Percentiles rank a stretch among this genome's conserved stretches.
These are phyloP conservation scores for Musca vetustissima DNA, from an alignment of 1,140 invertebrate species.

Conservation along the genomic window DNA sequence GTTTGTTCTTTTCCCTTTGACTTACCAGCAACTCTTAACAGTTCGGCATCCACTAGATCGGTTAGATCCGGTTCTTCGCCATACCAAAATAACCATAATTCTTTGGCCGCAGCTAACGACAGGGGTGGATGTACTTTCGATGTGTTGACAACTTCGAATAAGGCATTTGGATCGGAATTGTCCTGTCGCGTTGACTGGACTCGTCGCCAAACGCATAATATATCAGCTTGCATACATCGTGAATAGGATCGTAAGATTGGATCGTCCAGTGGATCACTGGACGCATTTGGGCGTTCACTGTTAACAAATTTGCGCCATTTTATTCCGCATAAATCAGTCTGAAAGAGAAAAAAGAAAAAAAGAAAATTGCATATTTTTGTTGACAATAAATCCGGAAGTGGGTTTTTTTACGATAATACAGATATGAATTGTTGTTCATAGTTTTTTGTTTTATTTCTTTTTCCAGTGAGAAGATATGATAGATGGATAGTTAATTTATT, in stretches of 20 bases:
- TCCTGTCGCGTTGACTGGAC: constrained; percentile 64
- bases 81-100: constrained; percentile 99
- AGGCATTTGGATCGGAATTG: constrained; percentile 50
- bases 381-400: no score
- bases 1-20: neutral
- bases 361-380: no score
- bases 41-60: constrained; percentile 77
- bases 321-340: constrained; percentile 98
- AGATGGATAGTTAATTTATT: no score
- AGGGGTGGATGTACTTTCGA: constrained; percentile 63
- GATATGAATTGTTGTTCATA: no score
- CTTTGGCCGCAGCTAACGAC: constrained; percentile 81
- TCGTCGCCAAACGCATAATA: constrained; percentile 94
- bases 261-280: constrained; percentile 79
- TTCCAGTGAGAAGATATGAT: no score
- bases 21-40: constrained; percentile 73
- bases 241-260: constrained; percentile 91
- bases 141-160: constrained; percentile 53
- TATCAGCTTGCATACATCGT: constrained; percentile 89
- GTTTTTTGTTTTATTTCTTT: no score
- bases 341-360: constrained; percentile 34
- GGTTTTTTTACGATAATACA: no score
- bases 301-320: constrained; percentile 96
- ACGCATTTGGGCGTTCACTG: constrained; percentile 61
- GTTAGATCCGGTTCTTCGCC: constrained; percentile 92